Conservation (phyloP, 2,113 vertebrate species). For the Oxyura jamaicensis region DNA sequence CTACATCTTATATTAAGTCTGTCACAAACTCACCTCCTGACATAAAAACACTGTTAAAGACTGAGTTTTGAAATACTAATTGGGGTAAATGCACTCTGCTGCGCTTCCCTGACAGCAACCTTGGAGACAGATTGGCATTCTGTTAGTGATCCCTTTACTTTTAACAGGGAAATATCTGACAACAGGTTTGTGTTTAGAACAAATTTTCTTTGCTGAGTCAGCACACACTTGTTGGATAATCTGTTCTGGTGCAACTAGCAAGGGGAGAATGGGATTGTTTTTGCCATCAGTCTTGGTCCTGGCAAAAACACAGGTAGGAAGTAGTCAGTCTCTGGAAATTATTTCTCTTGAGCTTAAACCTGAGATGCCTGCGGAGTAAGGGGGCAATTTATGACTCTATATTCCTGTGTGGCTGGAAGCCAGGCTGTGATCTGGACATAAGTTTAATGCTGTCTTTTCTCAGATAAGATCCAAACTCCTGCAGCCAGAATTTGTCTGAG, state of each 20-base stretch:
- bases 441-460: background rate
- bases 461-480: background rate
- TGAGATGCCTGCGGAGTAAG: background rate
- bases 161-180: background rate
- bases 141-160: background rate
- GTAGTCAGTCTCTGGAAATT: conserved; percentile 15
- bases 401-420: conserved; percentile 35
- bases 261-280: background rate
- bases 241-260: background rate
- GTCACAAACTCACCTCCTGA: background rate
- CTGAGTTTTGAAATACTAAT: background rate
- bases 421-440: background rate
- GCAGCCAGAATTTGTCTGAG: background rate
- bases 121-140: background rate
- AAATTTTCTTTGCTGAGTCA: background rate
- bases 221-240: fast-evolving
- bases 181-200: background rate
- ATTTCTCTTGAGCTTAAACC: conserved; percentile 37
- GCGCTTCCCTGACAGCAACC: background rate
- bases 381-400: conserved; percentile 1
- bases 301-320: conserved; percentile 1
- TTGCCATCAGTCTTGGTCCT: background rate
- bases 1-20: background rate
- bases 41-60: background rate
- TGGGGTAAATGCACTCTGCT: background rate